These are phyloP conservation scores for Leucoraja ocellata DNA, from an alignment of 2,797 vertebrate genomes.

Conservation along the genomic window DNA sequence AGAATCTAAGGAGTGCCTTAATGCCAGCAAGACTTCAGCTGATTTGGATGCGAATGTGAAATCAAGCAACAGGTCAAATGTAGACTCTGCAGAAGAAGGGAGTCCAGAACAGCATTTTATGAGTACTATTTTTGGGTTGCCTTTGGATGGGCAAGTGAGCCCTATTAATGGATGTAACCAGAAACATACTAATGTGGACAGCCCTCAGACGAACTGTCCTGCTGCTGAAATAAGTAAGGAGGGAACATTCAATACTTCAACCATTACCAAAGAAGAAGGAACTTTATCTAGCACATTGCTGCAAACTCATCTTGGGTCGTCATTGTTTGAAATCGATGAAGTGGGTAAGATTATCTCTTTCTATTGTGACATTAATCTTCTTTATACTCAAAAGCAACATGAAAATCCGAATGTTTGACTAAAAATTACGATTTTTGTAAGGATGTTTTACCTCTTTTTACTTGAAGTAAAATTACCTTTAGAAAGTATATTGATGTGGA, in stretches of 20 bases:
- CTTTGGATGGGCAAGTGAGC: not conserved
- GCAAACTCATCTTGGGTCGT: not conserved
- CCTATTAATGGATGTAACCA: not conserved
- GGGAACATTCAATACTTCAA: not conserved
- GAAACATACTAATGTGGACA: not conserved
- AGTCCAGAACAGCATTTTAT: not conserved
- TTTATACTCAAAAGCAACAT: not conserved
- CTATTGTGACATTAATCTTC: not conserved
- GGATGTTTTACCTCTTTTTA: not conserved
- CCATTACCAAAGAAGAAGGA: not conserved
- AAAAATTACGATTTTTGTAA: not conserved
- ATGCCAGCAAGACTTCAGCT: not conserved
- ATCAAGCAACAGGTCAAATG: not conserved
- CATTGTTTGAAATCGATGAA: not conserved
- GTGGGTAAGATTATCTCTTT: conserved; percentile 16
- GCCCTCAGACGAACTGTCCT: not conserved
- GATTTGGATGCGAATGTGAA: not conserved
- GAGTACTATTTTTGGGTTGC: not conserved
- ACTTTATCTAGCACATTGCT: not conserved
- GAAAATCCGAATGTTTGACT: not conserved
- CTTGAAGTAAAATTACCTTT: not conserved
- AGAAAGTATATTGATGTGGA: not conserved
- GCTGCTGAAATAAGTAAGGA: not conserved
- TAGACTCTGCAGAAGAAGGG: not conserved
- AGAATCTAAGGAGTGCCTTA: not conserved